Evolutionary conservation across 2,113 vertebrate genomes (phyloP).

Genomic region (Actenoides hombroni): DNA sequence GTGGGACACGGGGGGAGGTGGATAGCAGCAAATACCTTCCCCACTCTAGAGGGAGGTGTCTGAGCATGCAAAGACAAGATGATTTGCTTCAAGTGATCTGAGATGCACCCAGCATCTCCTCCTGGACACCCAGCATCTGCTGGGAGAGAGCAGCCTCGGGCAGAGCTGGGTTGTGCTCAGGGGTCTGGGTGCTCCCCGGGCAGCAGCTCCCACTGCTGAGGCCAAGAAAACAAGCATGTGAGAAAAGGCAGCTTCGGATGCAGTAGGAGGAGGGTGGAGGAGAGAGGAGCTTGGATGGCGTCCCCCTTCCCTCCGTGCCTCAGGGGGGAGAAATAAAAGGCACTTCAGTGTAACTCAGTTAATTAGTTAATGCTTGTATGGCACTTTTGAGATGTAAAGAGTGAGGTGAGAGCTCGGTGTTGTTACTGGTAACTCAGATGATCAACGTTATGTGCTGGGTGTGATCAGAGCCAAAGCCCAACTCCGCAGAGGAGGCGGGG

Average conservation of each 20-base stretch:
- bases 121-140: not conserved
- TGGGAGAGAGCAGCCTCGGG: not conserved
- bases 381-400: not conserved
- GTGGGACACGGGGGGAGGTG: not conserved
- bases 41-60: not conserved
- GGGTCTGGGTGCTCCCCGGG: rapidly evolving
- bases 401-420: not conserved
- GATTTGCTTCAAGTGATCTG: not conserved
- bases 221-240: rapidly evolving
- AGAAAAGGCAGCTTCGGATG: not conserved
- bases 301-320: not conserved
- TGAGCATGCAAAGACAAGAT: rapidly evolving
- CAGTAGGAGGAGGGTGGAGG: not conserved
- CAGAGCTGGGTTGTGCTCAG: rapidly evolving
- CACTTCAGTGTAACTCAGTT: not conserved
- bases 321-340: not conserved
- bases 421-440: not conserved
- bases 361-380: not conserved
- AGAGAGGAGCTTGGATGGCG: not conserved
- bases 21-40: not conserved
- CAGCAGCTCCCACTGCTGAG: not conserved
- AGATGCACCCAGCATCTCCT: not conserved
- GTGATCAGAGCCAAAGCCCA: not conserved
- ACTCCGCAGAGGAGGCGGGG: not conserved
- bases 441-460: not conserved